phyloP scores from a whole-genome alignment of 1,140 invertebrate genomes.

The Campoletis sonorensis region DNA sequence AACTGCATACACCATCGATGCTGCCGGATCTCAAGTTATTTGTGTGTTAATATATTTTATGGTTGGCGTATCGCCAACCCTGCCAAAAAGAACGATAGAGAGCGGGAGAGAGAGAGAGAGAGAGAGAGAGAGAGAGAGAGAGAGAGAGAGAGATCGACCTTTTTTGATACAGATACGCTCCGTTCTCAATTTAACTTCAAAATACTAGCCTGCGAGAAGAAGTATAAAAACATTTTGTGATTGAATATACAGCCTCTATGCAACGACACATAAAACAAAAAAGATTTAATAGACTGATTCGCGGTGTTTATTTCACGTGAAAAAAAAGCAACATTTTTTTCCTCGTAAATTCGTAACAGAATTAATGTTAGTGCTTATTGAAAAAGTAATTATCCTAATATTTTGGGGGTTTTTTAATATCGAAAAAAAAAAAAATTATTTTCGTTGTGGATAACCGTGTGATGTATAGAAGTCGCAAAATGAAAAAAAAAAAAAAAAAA shows the following conservation, averaged over 20 bases:
- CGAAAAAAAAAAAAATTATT: no score
- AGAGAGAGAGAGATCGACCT: neutral
- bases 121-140: neutral
- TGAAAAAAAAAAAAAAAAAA: no score
- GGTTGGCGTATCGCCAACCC: constrained; percentile 58
- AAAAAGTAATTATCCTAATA: no score
- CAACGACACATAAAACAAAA: neutral
- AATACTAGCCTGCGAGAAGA: neutral
- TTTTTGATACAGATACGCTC: neutral
- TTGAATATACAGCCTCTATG: neutral
- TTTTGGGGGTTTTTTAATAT: no score
- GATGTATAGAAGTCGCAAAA: no score
- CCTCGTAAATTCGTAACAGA: no score
- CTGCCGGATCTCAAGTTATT: constrained; percentile 60
- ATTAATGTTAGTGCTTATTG: no score
- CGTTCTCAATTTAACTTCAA: neutral
- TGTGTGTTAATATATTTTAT: constrained; percentile 66
- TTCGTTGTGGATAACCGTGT: no score
- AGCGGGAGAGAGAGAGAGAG: neutral
- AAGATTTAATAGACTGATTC: neutral
- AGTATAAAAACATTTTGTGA: neutral
- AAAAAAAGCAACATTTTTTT: no score
- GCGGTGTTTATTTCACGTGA: neutral
- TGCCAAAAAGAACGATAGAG: neutral
- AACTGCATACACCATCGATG: constrained; percentile 19